Conservation (phyloP, 2,113 vertebrate genomes). For the Polyodon spathula region DNA sequence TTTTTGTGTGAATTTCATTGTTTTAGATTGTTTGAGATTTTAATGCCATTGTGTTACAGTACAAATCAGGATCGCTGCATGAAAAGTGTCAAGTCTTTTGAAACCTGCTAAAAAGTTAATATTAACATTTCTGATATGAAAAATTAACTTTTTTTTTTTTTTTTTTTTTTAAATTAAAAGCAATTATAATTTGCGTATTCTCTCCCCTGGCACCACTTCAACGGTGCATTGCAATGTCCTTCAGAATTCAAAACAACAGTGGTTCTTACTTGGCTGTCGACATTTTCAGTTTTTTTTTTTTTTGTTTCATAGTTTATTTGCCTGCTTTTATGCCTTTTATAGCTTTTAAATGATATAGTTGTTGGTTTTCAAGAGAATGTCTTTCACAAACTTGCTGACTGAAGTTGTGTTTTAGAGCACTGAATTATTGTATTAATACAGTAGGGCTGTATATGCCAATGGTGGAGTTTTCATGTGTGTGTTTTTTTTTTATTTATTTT, state of each 20-base stretch:
- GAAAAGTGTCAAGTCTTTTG: slow-evolving; percentile 3
- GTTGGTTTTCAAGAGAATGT: background rate
- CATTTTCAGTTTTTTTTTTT: background rate
- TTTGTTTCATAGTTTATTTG: too few relatives aligned
- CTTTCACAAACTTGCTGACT: slow-evolving; percentile 23
- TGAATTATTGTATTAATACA: too few relatives aligned
- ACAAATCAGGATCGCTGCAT: slow-evolving; percentile 1
- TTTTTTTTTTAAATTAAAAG: slow-evolving; percentile 16
- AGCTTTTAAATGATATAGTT: background rate
- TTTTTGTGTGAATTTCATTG: background rate
- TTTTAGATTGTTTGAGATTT: slow-evolving; percentile 6
- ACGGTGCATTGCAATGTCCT: background rate
- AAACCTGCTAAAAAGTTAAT: slow-evolving; percentile 7
- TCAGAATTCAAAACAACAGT: background rate
- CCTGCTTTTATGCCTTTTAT: background rate
- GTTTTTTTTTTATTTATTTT: too few relatives aligned
- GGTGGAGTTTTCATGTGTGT: too few relatives aligned
- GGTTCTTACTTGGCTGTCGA: background rate
- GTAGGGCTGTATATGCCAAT: too few relatives aligned
- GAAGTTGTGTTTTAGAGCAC: slow-evolving; percentile 17
- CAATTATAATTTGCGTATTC: slow-evolving; percentile 12
- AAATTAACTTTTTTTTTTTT: slow-evolving; percentile 19
- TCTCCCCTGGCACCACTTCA: slow-evolving; percentile 4
- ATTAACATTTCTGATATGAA: slow-evolving; percentile 16
- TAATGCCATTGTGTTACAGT: slow-evolving; percentile 2